phyloP scores from a whole-genome alignment of 2,888 invertebrate species.

The Drosophila mimetica region DNA sequence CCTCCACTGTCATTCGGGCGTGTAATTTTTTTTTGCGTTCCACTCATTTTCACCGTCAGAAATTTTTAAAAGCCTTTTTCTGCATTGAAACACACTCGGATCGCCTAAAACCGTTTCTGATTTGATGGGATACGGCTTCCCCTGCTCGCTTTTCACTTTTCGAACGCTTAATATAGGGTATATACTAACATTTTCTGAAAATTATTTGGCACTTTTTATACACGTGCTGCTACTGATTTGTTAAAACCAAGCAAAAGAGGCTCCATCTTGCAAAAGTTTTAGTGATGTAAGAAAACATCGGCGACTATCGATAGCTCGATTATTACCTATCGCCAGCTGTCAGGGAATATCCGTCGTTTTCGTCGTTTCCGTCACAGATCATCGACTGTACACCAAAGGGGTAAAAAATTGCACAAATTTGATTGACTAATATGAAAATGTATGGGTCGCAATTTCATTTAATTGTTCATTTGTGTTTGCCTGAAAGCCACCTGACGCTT shows the following conservation, averaged over 20 bases:
- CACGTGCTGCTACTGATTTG: constrained; percentile 85
- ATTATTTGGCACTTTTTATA: constrained; percentile 85
- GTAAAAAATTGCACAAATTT: too few relatives aligned
- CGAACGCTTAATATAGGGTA: constrained; percentile 50
- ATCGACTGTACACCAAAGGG: not conserved
- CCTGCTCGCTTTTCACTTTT: constrained; percentile 48
- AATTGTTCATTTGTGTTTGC: not conserved
- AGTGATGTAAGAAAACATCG: constrained; percentile 66
- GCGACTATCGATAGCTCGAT: constrained; percentile 49
- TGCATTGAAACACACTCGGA: constrained; percentile 52
- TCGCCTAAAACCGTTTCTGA: constrained; percentile 41
- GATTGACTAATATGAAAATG: not conserved
- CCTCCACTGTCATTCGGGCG: constrained; percentile 57
- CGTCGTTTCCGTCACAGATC: not conserved
- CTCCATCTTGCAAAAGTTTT: constrained; percentile 83
- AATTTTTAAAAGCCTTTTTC: constrained; percentile 56
- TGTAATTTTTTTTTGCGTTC: constrained; percentile 64
- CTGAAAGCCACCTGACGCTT: too few relatives aligned
- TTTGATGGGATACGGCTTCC: constrained; percentile 37
- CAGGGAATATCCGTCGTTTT: not conserved
- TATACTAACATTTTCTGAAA: constrained; percentile 84
- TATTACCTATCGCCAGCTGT: constrained; percentile 24
- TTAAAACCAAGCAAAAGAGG: constrained; percentile 85
- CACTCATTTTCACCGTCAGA: constrained; percentile 53
- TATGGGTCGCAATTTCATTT: not conserved